Base-by-base conservation (phyloP, 2,888 invertebrate genomes). In the Drosophila multiciliata region DNA sequence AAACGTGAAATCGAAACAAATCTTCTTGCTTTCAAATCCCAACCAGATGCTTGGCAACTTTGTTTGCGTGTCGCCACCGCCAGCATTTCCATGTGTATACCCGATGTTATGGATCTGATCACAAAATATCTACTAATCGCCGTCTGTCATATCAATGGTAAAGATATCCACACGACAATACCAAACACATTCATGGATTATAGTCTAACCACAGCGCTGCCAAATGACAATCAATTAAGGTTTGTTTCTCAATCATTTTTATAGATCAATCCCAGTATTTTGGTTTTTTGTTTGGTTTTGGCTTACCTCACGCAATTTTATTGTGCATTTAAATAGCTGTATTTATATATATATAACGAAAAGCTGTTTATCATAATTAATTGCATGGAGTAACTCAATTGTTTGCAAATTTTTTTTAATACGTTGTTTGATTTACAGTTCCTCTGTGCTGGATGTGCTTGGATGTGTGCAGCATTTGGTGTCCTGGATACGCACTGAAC, bases 1-100 rank as follows among this genome's bases (percentile, higher is more conserved):
- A 97, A 97, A 93, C 94, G 95, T 90, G 95, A 96, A 91, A 95
- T 96, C 90, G 97, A 97, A 92, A 94, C 94, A 45, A 94, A 96
- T 80, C 93, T 97, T 70, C 94, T 95, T 76, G 94, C 94, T 68
- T 97, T 97, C 91, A 95, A 96, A 67, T 90, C 90, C 1, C 95
- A 95, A 85, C 94, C 94, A 61, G 95, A 95, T 89, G 95, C 96
- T 3, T 97, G 96, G 96, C 95, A 95, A 86, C 95, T 96, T 64
- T 96, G 96, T 90, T 92, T 97, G 54, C 95, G 95, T 89, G 90
- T 90, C 17, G 89, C 92, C 29, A 89, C 92, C 26, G 83, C 86
- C 11, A 78, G 87, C 83, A 87, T 93, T 73, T 91, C 92, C 75
- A 87, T 92, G 85, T 93, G 92, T 90, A 91, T 93, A 86, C 93